These are phyloP conservation scores for Tribolium castaneum DNA, from an alignment of 1,140 invertebrate species.

Conservation along the genomic window DNA sequence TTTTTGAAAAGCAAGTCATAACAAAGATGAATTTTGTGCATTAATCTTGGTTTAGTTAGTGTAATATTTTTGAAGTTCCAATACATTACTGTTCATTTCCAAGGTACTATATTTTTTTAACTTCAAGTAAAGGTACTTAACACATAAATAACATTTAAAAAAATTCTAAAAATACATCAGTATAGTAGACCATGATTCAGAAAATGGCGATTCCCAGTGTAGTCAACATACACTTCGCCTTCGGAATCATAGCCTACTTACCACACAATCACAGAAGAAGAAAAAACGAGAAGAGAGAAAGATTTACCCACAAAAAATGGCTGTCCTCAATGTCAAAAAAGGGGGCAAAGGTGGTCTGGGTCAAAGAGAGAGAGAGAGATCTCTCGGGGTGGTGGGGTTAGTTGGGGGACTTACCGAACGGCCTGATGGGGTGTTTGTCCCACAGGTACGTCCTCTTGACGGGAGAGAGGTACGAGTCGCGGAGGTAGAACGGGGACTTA, in stretches of 20 bases:
- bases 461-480: constrained; percentile 88
- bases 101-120: too few relatives aligned
- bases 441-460: constrained; percentile 89
- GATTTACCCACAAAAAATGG: constrained; percentile 18
- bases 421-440: constrained; percentile 88
- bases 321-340: constrained; percentile 40
- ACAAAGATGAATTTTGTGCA: too few relatives aligned
- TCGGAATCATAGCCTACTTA: not conserved
- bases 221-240: not conserved
- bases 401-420: constrained; percentile 75
- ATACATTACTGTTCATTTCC: too few relatives aligned
- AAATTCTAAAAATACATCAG: too few relatives aligned
- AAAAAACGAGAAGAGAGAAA: constrained; percentile 9
- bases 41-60: too few relatives aligned
- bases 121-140: too few relatives aligned
- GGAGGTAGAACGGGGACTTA: constrained; percentile 80
- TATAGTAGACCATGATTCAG: too few relatives aligned
- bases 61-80: too few relatives aligned
- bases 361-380: too few relatives aligned
- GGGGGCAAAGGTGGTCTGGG: constrained; percentile 26
- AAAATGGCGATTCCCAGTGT: not conserved
- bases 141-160: too few relatives aligned
- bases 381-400: constrained; percentile 4
- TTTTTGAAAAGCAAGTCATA: too few relatives aligned
- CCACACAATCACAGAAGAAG: constrained; percentile 14